phyloP scores from a whole-genome alignment of 2,113 vertebrate genomes.

The Synodontis membranacea region DNA sequence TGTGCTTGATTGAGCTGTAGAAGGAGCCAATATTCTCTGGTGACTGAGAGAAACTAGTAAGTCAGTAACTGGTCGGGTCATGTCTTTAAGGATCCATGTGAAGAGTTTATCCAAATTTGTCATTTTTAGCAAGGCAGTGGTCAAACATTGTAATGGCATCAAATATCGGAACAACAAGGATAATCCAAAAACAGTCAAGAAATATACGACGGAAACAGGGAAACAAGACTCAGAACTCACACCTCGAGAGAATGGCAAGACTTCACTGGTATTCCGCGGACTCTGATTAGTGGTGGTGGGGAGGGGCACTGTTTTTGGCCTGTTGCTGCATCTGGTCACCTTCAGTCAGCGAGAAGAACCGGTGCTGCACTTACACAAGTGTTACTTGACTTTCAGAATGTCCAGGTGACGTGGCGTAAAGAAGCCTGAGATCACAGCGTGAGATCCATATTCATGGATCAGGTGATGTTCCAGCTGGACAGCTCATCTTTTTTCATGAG shows the following conservation, averaged over 20 bases:
- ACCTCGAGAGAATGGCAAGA: background rate
- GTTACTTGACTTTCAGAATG: background rate
- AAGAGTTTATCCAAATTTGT: background rate
- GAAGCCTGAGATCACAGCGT: background rate
- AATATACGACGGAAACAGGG: background rate
- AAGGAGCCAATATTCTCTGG: background rate
- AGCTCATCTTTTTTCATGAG: no score
- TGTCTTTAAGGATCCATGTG: background rate
- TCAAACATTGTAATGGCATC: background rate
- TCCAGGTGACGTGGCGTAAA: background rate
- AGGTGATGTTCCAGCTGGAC: background rate
- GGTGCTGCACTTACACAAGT: background rate
- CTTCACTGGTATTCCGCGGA: background rate
- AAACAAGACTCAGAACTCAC: background rate
- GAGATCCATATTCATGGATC: background rate
- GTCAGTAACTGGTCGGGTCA: background rate
- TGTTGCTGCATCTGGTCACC: background rate
- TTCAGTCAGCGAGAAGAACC: background rate
- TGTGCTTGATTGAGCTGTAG: background rate
- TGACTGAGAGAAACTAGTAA: background rate
- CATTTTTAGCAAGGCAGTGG: background rate
- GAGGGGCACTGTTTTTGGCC: no score
- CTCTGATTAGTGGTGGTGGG: no score
- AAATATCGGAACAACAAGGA: background rate
- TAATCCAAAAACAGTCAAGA: background rate